A percentile compares a stretch with the other conserved stretches of the same genome.
Evolutionary conservation across 2,888 invertebrate genomes (phyloP).

Genomic region (Lamellibrachia columna): DNA sequence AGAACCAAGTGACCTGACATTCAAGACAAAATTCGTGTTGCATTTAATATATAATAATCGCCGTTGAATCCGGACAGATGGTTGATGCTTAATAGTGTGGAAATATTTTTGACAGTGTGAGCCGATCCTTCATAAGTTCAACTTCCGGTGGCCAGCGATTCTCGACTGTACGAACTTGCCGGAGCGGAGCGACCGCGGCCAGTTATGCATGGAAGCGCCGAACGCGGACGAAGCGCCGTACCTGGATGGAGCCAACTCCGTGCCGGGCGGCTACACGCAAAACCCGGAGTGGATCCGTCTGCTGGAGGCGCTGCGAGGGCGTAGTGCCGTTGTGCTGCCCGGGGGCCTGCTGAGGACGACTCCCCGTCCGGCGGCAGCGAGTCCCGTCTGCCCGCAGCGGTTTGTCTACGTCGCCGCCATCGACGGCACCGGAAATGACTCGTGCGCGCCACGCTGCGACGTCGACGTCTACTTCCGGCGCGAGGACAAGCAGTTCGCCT

Average conservation of each 20-base stretch:
- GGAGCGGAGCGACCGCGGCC: slow-evolving; percentile 67
- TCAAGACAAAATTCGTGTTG: too few species aligned
- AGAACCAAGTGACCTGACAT: too few species aligned
- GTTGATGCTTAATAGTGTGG: too few species aligned
- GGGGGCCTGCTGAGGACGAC: slow-evolving; percentile 8
- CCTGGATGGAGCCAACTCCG: slow-evolving; percentile 17
- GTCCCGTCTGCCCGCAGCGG: slow-evolving; percentile 50
- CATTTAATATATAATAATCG: too few species aligned
- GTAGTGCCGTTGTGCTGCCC: not conserved
- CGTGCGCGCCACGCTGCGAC: slow-evolving; percentile 70
- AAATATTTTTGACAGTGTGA: slow-evolving; percentile 52
- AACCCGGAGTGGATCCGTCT: slow-evolving; percentile 45
- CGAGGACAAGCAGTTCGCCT: slow-evolving; percentile 76
- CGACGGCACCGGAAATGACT: slow-evolving; percentile 42
- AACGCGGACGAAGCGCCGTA: slow-evolving; percentile 37
- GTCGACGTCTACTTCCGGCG: slow-evolving; percentile 76
- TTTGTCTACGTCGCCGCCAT: slow-evolving; percentile 51
- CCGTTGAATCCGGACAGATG: too few species aligned
- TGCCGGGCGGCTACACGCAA: slow-evolving; percentile 27
- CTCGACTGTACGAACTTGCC: slow-evolving; percentile 84
- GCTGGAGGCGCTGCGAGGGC: slow-evolving; percentile 39
- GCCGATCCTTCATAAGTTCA: slow-evolving; percentile 74
- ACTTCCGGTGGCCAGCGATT: slow-evolving; percentile 77
- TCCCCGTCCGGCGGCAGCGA: not conserved
- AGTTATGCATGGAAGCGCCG: slow-evolving; percentile 80